phyloP scores from a whole-genome alignment of 2,888 invertebrate genomes.

The Drosophila parthenogenetica region DNA sequence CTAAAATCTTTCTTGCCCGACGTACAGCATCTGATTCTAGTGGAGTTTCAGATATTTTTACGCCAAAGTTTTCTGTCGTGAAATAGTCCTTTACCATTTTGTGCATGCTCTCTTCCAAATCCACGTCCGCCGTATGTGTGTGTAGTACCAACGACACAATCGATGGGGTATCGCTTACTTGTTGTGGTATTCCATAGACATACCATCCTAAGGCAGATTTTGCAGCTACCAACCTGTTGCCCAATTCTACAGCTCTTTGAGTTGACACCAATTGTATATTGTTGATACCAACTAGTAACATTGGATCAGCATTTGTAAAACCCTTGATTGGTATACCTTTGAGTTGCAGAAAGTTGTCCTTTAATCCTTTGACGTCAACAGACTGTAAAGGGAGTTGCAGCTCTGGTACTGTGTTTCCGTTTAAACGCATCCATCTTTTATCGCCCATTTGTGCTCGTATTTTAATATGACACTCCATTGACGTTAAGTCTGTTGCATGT shows the following conservation, averaged over 20 bases:
- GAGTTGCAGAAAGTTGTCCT: not conserved
- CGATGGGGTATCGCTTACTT: no score
- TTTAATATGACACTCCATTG: not conserved
- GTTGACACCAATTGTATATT: not conserved
- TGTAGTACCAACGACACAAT: no score
- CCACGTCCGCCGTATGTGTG: no score
- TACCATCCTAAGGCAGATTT: not conserved
- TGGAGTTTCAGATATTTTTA: no score
- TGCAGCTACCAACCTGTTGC: not conserved
- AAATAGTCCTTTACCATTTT: not conserved
- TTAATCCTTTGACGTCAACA: no score
- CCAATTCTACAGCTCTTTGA: not conserved
- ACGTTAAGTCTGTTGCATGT: not conserved
- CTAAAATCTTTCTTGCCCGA: no score
- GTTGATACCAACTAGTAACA: constrained; percentile 1
- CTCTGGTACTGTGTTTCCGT: constrained; percentile 1
- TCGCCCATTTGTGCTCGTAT: not conserved
- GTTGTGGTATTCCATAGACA: no score
- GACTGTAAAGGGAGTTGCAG: no score
- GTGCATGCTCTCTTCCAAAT: no score
- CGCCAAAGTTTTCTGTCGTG: not conserved
- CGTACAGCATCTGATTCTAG: no score
- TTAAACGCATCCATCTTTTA: constrained; percentile 1
- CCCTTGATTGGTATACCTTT: constrained; percentile 1
- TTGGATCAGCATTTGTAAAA: constrained; percentile 3